phyloP scores from a whole-genome alignment of 2,888 invertebrate species.

The Sthenelais limicola region DNA sequence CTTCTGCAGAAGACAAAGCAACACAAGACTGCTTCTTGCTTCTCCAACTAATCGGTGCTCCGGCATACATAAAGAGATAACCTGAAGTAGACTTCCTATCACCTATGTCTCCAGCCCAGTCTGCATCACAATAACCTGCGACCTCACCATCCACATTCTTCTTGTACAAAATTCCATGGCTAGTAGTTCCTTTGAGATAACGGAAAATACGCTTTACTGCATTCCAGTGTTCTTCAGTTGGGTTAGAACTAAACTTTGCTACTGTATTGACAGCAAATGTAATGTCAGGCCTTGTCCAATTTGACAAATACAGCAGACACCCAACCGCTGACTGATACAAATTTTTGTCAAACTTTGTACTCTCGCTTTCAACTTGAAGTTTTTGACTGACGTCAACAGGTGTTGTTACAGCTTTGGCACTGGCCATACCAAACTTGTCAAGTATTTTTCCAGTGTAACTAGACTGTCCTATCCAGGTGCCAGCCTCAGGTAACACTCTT shows the following conservation, averaged over 20 bases:
- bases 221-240: constrained; percentile 49
- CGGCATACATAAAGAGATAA: constrained; percentile 57
- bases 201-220: constrained; percentile 50
- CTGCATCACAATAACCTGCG: constrained; percentile 58
- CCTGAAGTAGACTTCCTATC: constrained; percentile 63
- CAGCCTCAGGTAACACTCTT: too few relatives aligned
- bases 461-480: constrained; percentile 27
- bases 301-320: constrained; percentile 48
- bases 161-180: constrained; percentile 22
- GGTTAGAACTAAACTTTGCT: constrained; percentile 44
- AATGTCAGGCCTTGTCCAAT: constrained; percentile 51
- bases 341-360: not conserved
- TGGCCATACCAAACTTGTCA: constrained; percentile 16
- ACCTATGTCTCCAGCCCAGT: constrained; percentile 59
- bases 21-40: constrained; percentile 62
- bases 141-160: constrained; percentile 8
- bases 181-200: constrained; percentile 32
- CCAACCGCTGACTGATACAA: constrained; percentile 42
- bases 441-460: constrained; percentile 21
- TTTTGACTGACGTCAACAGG: constrained; percentile 7
- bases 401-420: constrained; percentile 22
- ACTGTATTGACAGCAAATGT: constrained; percentile 47
- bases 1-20: constrained; percentile 64
- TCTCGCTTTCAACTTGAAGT: not conserved
- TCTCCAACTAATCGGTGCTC: constrained; percentile 59